These are phyloP conservation scores for Eudyptes chrysolophus DNA, from an alignment of 2,113 vertebrate genomes.

Conservation along the genomic window DNA sequence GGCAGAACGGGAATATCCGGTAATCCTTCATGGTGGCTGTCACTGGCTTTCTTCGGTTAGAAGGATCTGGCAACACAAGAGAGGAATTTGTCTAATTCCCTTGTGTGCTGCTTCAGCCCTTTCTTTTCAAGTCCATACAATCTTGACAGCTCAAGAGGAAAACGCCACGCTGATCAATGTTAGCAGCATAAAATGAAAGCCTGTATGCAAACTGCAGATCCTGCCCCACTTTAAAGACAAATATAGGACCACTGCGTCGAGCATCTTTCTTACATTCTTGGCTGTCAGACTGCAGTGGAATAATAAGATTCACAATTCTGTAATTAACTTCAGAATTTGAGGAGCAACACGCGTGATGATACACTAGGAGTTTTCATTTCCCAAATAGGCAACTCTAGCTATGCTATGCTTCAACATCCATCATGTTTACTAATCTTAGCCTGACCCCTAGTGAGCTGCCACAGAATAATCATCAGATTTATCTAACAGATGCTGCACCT, in stretches of 20 bases:
- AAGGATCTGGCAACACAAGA: slow-evolving; percentile 14
- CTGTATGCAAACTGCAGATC: background rate
- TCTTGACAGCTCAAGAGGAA: background rate
- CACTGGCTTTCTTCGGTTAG: background rate
- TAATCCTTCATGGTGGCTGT: background rate
- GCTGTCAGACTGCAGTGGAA: background rate
- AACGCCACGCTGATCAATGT: background rate
- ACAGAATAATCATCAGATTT: slow-evolving; percentile 27
- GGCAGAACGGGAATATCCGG: background rate
- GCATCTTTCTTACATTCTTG: background rate
- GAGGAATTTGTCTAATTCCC: background rate
- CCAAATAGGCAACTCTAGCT: background rate
- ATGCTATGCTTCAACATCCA: fast-evolving
- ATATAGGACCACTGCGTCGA: background rate
- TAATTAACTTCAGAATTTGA: slow-evolving; percentile 4
- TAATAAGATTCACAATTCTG: background rate
- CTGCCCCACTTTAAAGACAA: background rate
- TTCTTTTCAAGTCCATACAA: background rate
- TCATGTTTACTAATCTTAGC: slow-evolving; percentile 38
- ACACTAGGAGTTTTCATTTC: background rate
- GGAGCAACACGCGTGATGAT: background rate
- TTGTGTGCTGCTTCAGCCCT: background rate
- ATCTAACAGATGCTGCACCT: background rate
- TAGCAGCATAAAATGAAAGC: background rate
- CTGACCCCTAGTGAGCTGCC: slow-evolving; percentile 63